Evolutionary conservation across 2,113 vertebrate genomes (phyloP).

Genomic region (Paratilapia polleni): DNA sequence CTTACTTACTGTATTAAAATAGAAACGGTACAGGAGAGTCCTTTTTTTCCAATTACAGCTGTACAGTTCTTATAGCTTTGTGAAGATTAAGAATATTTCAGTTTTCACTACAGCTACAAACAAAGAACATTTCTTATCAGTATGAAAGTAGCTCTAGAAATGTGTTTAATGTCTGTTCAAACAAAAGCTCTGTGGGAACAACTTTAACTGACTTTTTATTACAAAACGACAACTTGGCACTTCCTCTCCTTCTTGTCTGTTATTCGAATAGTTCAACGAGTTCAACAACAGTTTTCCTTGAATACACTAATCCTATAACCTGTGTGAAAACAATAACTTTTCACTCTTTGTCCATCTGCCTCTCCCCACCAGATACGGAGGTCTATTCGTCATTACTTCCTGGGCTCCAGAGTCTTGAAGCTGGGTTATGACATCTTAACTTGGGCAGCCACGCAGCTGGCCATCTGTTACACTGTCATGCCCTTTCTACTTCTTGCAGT

Average conservation of each 20-base stretch:
- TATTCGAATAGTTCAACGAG: neutral
- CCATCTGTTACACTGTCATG: conserved; percentile 83
- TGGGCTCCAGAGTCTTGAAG: conserved; percentile 67
- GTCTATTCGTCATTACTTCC: conserved; percentile 75
- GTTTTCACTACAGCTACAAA: neutral
- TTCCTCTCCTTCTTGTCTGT: neutral
- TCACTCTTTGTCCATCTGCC: neutral
- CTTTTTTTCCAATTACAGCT: neutral
- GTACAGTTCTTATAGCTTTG: neutral
- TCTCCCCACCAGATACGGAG: conserved; percentile 69
- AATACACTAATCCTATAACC: neutral
- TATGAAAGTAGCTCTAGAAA: neutral
- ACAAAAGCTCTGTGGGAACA: neutral
- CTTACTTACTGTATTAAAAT: too few species aligned
- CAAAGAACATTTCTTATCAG: neutral
- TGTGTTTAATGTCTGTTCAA: neutral
- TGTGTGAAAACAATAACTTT: neutral
- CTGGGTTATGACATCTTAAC: conserved; percentile 78
- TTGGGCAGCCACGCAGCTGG: conserved; percentile 80
- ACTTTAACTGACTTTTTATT: neutral
- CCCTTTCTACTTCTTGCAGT: conserved; percentile 82
- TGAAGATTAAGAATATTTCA: neutral
- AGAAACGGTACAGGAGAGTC: too few species aligned
- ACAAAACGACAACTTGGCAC: neutral
- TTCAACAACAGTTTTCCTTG: neutral